Conservation (phyloP, 2,888 invertebrate genomes). For the Argyresthia goedartella region DNA sequence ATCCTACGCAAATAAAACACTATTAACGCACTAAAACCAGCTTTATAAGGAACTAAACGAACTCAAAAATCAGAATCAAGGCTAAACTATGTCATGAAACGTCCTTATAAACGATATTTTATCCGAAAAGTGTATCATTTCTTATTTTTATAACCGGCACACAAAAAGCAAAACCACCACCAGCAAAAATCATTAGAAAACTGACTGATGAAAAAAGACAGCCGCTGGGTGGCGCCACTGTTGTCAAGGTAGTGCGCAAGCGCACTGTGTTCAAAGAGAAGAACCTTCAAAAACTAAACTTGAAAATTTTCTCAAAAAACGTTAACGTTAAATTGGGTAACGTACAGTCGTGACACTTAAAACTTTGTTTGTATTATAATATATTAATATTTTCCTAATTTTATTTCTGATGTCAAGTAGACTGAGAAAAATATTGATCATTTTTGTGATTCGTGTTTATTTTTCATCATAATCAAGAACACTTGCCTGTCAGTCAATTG, state of each 20-base stretch:
- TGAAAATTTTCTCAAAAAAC: no score
- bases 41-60: slow-evolving; percentile 27
- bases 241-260: neutral
- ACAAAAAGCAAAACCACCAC: slow-evolving; percentile 39
- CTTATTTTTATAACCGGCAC: slow-evolving; percentile 32
- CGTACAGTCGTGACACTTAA: no score
- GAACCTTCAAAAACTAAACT: no score
- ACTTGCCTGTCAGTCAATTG: no score
- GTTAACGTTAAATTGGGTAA: no score
- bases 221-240: slow-evolving; percentile 26
- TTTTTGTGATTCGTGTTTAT: no score
- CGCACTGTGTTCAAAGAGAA: no score
- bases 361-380: no score
- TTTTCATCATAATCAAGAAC: no score
- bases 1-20: slow-evolving; percentile 37
- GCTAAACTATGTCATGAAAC: slow-evolving; percentile 48
- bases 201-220: slow-evolving; percentile 27
- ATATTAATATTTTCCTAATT: no score
- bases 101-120: slow-evolving; percentile 37
- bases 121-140: slow-evolving; percentile 48
- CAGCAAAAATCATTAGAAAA: slow-evolving; percentile 52
- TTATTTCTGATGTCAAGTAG: no score
- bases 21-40: slow-evolving; percentile 32
- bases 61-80: slow-evolving; percentile 32
- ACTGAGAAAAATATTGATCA: no score